Base-by-base conservation (phyloP, 2,888 invertebrate genomes). In the Congeria kusceri region DNA sequence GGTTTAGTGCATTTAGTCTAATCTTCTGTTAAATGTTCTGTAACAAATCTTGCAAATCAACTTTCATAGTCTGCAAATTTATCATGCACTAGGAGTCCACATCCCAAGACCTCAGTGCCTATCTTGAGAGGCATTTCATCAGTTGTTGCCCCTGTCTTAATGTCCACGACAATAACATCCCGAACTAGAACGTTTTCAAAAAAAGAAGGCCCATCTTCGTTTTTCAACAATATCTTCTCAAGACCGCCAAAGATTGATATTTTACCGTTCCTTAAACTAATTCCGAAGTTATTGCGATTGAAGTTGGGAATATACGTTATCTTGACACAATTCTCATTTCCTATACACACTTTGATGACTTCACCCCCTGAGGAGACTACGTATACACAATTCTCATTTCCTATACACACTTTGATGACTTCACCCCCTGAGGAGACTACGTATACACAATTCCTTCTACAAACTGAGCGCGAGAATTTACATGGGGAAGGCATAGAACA, bases 351-450 rank as follows among this genome's bases (percentile, higher is more conserved):
- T 11, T 56, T 68, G 28, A 73, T 49, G n/a, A 78, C 65, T 7
- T 78, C 69, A 1, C 78, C 78, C 25, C 63, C 11, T 25, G 72
- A 62, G 4, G 68, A 57, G 3, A 62, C 73, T 15, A 69, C 47
- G 15, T 69, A 9, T 9, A 49, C 29, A 4, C 58, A 18, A 29
- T 73, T 59, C 4, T 23, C 63, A 0, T 23, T 61, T 13, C 68
- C 63, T 18, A 56, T 23, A 2, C 32, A 44, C 25, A 78, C 47
- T 11, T 56, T 68, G 28, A 73, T 49, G n/a, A 78, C 65, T 7
- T 78, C 69, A 1, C 78, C 78, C 25, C 63, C 11, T 25, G 72
- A 62, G 11, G 73, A 75, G 18, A 76, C 65, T 20, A 80, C 23
- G 59, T 69, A 80, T 5, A 57, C 68, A 20, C 25, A 56, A 5